Percentiles rank a stretch among this genome's conserved stretches.
phyloP scores from a whole-genome alignment of 2,797 vertebrate species.

The Ispidina picta region DNA sequence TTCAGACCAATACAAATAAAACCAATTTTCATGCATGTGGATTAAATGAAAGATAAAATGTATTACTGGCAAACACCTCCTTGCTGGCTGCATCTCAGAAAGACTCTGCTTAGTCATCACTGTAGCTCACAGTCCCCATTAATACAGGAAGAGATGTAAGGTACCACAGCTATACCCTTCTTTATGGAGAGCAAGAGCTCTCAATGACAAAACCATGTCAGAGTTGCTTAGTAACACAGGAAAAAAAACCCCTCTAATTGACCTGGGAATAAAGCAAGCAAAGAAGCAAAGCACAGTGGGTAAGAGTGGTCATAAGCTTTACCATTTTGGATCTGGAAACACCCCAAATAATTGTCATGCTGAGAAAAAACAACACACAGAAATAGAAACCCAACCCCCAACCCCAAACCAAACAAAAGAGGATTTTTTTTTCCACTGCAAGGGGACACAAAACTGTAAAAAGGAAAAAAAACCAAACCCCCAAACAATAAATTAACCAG shows the following conservation, averaged over 20 bases:
- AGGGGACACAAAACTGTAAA: neutral
- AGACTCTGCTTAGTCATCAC: neutral
- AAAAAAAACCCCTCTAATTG: neutral
- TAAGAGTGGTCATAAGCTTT: neutral
- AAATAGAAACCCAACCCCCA: no score
- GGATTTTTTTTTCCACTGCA: neutral
- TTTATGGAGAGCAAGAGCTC: neutral
- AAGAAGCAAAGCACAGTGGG: neutral
- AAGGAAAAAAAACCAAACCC: neutral
- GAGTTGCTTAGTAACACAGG: neutral
- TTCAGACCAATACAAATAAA: neutral
- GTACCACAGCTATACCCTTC: neutral
- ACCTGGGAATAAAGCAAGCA: neutral
- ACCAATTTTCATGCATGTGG: neutral
- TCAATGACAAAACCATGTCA: neutral
- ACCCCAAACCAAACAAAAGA: no score
- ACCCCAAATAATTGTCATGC: neutral
- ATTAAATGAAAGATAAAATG: neutral
- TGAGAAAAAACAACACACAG: neutral
- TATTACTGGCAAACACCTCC: neutral
- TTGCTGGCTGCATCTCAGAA: neutral
- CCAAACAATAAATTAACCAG: neutral
- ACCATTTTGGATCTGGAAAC: neutral
- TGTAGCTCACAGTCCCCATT: neutral
- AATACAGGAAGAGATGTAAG: neutral